Evolutionary conservation across 2,888 invertebrate genomes (phyloP), one percentile per base, ranked within the genome.

Genomic region (Polylopha cassiicola): DNA sequence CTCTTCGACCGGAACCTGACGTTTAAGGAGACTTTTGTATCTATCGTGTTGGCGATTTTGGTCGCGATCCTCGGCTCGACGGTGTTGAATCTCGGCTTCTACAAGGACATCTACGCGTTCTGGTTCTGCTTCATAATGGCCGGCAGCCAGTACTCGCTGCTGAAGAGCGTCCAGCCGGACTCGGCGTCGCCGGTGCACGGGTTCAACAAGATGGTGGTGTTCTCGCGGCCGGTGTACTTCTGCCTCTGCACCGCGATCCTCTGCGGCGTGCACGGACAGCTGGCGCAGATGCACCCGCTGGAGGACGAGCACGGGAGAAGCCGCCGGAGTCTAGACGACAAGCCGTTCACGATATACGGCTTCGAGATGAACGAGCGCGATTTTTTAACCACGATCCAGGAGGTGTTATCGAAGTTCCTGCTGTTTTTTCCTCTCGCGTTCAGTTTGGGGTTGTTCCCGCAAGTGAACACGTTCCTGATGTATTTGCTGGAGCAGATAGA

Each of bases 101-200:
- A 96, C 80, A 91, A 91, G 57, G 99, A 99, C 71, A 89, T 98
- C 36, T 93, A 92, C 59, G 95, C 98, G 8, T 95, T 99, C 72
- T 87, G 97, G 65, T 97, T 99, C 75, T 98, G 98, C 80, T 94
- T 98, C 57, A 95, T 98, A n/a, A 96, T 98, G 58, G 99, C 99
- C 1, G 94, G 97, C 8, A 97, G 98, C 62, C 99, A 99, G 75
- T 99, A 99, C 76, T 98, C 97, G 0, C 82, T 99, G 50, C 80
- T 98, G 48, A 99, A 98, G 82, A 98, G 98, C 53, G 99, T 99
- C 1, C 99, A 99, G 66, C 99, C 99, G 0, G 99, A 99, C 76
- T 97, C 99, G 0, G 95, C 99, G 0, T 99, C 99, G 2, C 99
- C 99, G 0, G 97, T 98, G 21, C 99, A 99, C 74, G 98, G 98